Conservation (phyloP, 2,888 invertebrate species). For the Lasioglossum figueresi region DNA sequence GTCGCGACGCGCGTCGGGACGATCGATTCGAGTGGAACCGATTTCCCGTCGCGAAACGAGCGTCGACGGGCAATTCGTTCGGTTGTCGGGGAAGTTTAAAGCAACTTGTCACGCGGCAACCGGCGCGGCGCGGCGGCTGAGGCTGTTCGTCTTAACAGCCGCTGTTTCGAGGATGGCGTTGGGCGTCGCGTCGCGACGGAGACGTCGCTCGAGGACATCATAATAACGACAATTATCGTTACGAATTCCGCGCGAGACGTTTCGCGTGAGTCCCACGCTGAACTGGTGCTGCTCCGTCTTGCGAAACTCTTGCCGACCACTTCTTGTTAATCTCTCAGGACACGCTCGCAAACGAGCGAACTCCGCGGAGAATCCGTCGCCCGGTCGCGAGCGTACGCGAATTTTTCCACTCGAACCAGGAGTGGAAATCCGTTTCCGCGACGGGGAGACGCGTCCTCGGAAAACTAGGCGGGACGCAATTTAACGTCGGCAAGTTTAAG, state of each 20-base stretch:
- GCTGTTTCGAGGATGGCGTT: conserved; percentile 52
- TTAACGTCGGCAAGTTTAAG: conserved; percentile 24
- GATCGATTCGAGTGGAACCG: conserved; percentile 28
- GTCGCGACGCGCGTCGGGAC: background rate
- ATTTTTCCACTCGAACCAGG: conserved; percentile 10
- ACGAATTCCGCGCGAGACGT: conserved; percentile 42
- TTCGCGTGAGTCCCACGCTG: background rate
- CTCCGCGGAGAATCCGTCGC: conserved; percentile 7
- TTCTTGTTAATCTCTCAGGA: conserved; percentile 35
- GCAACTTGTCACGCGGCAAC: conserved; percentile 22
- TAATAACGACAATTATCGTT: conserved; percentile 67
- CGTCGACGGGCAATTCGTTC: conserved; percentile 37
- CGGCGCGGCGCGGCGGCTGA: background rate
- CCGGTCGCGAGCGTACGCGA: background rate
- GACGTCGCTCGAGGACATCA: conserved; percentile 35
- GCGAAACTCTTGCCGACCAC: conserved; percentile 29
- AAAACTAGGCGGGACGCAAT: conserved; percentile 12
- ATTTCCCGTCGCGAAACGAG: conserved; percentile 34
- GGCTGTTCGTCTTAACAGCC: conserved; percentile 58
- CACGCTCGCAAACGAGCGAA: conserved; percentile 38
- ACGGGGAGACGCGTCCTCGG: background rate
- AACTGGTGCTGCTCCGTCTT: background rate
- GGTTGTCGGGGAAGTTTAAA: conserved; percentile 54
- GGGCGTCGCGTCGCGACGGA: background rate
- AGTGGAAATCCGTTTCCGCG: background rate